phyloP scores from a whole-genome alignment of 2,888 invertebrate species.

The Chloroclysta siterata region DNA sequence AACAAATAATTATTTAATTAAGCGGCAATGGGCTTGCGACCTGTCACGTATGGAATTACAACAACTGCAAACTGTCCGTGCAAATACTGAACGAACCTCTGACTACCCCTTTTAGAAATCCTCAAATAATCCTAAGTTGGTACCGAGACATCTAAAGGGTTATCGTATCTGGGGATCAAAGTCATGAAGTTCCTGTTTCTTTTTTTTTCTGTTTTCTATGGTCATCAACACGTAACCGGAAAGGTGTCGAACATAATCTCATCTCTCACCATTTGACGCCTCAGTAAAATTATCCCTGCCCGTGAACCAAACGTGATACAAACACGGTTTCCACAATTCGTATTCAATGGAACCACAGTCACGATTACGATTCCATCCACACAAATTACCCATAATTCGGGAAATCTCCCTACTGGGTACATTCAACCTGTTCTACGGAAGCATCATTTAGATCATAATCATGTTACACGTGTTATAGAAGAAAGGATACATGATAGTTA shows the following conservation, averaged over 20 bases:
- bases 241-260: conserved; percentile 23
- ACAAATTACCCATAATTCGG: conserved; percentile 40
- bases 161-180: no score
- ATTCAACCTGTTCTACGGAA: conserved; percentile 37
- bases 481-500: conserved; percentile 26
- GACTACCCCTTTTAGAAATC: no score
- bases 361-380: conserved; percentile 42
- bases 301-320: conserved; percentile 35
- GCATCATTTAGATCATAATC: conserved; percentile 45
- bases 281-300: conserved; percentile 31
- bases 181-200: no score
- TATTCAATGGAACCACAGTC: conserved; percentile 36
- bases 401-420: conserved; percentile 34
- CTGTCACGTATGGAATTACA: no score
- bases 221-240: conserved; percentile 10
- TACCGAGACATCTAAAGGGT: no score
- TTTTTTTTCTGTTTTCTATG: no score
- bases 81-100: no score
- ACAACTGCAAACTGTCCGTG: no score
- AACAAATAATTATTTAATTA: no score
- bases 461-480: conserved; percentile 29
- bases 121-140: no score
- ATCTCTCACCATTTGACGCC: conserved; percentile 20
- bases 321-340: conserved; percentile 37
- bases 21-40: no score